Evolutionary conservation across 2,888 invertebrate species (phyloP).

Genomic region (Monoplex corrugatus): DNA sequence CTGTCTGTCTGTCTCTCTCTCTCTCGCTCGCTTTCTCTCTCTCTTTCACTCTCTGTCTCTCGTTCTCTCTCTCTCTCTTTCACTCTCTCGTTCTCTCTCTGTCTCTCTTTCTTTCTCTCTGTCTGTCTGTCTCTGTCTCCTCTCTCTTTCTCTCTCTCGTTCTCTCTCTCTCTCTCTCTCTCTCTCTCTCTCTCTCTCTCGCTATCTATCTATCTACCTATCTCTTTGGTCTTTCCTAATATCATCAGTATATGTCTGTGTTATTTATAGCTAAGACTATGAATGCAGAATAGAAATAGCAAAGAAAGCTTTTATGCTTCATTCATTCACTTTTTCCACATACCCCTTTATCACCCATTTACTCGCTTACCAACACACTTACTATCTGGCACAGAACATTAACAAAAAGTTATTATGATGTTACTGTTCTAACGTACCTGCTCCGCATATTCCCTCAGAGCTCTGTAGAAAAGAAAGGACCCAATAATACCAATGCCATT

Average conservation of each 20-base stretch:
- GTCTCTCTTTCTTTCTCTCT: background rate
- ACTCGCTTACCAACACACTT: no score
- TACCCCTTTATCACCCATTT: no score
- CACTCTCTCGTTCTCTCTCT: background rate
- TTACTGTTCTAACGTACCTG: background rate
- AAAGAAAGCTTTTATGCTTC: no score
- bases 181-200: background rate
- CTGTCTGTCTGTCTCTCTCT: background rate
- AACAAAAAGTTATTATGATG: no score
- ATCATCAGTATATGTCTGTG: background rate
- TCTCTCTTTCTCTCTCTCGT: background rate
- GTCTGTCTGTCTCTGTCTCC: background rate
- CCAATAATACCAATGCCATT: no score
- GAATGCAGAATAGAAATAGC: no score
- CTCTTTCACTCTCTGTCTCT: background rate
- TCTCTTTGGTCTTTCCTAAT: background rate
- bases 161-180: no score
- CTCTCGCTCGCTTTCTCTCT: background rate
- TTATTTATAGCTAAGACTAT: no score
- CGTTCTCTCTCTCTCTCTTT: background rate
- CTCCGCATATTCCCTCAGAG: no score
- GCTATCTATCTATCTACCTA: background rate
- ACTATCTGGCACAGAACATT: no score
- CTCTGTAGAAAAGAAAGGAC: no score
- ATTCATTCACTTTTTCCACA: no score